Evolutionary conservation across 2,888 invertebrate species (phyloP).

Genomic region (Andrena dorsata): DNA sequence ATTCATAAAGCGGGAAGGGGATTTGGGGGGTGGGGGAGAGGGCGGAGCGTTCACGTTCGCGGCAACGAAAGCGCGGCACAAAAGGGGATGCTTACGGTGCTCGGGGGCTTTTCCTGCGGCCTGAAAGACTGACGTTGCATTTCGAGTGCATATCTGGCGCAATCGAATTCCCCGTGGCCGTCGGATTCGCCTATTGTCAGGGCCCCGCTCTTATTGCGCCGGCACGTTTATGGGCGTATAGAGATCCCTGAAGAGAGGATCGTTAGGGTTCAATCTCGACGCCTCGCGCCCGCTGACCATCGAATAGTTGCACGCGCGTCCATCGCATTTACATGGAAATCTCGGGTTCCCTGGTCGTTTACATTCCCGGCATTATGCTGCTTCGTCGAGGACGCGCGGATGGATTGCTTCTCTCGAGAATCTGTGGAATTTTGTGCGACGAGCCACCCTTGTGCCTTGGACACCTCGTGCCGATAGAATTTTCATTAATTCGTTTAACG

Average conservation of each 20-base stretch:
- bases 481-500: not conserved
- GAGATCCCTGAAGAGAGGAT: conserved; percentile 62
- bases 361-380: conserved; percentile 66
- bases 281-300: conserved; percentile 51
- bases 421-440: conserved; percentile 47
- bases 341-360: conserved; percentile 60
- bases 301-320: conserved; percentile 60
- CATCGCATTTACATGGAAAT: conserved; percentile 72
- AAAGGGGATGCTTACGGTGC: conserved; percentile 45
- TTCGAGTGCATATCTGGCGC: conserved; percentile 55
- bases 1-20: conserved; percentile 50
- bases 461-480: not conserved
- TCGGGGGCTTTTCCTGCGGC: conserved; percentile 48
- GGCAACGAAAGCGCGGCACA: conserved; percentile 16
- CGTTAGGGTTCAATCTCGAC: conserved; percentile 57
- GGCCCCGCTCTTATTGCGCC: conserved; percentile 51
- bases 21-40: no score
- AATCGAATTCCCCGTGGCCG: conserved; percentile 63
- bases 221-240: conserved; percentile 59
- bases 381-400: conserved; percentile 41
- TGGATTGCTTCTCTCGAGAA: conserved; percentile 53
- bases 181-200: conserved; percentile 59
- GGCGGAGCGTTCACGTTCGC: not conserved
- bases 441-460: no score
- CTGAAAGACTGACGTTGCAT: conserved; percentile 66